Evolutionary conservation across 2,113 vertebrate species (phyloP).

Genomic region (Hydrochoerus hydrochaeris): DNA sequence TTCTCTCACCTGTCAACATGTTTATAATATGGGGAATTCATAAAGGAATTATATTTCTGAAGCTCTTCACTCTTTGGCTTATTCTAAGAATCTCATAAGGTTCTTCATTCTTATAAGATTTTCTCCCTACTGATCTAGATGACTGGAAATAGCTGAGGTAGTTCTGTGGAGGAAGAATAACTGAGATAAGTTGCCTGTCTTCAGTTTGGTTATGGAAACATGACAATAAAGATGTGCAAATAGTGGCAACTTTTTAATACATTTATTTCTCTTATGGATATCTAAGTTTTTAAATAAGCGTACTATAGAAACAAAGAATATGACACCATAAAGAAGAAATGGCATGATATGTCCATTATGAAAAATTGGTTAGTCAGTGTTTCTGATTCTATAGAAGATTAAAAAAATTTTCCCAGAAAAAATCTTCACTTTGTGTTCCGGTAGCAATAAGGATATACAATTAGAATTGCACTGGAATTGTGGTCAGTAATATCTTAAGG

Average conservation of each 20-base stretch:
- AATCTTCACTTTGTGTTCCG: background rate
- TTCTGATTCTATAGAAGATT: background rate
- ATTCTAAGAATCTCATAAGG: background rate
- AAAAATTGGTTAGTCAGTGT: background rate
- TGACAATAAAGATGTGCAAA: background rate
- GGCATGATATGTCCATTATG: background rate
- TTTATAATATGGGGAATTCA: background rate
- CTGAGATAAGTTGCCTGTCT: background rate
- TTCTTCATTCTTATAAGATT: background rate
- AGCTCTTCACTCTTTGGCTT: background rate
- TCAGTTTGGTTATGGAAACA: background rate
- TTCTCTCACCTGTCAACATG: background rate
- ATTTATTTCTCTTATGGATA: background rate
- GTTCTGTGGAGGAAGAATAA: background rate
- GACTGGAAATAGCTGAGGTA: background rate
- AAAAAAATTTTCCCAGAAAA: background rate
- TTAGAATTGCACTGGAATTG: background rate
- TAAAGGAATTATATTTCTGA: background rate
- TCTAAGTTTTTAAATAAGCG: background rate
- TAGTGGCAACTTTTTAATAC: background rate
- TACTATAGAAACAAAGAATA: background rate
- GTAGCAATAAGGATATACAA: background rate
- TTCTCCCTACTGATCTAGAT: background rate
- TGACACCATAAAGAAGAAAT: background rate
- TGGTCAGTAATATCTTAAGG: background rate